These are phyloP conservation scores for Mormoops blainvillei DNA, from an alignment of 2,113 vertebrate genomes.

Conservation along the genomic window DNA sequence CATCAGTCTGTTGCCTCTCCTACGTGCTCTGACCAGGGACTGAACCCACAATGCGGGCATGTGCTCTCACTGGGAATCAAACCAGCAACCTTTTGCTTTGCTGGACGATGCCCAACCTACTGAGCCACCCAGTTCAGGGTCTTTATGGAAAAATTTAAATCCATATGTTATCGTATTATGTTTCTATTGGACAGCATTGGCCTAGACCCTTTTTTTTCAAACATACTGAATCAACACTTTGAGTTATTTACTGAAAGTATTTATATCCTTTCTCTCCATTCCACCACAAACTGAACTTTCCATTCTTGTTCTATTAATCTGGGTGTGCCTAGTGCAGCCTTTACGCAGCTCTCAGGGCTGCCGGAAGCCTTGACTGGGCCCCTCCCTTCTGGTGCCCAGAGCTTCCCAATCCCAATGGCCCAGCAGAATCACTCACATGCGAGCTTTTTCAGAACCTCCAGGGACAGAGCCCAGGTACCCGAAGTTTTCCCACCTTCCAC, in stretches of 20 bases:
- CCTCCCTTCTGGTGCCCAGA: no score
- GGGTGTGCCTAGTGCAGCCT: background rate
- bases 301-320: background rate
- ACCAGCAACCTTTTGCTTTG: no score
- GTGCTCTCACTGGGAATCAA: no score
- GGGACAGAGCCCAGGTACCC: background rate
- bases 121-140: no score
- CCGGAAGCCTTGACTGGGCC: background rate
- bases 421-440: background rate
- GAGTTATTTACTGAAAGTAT: background rate
- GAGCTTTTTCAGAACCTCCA: background rate
- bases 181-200: background rate
- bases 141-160: background rate
- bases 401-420: background rate
- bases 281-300: background rate
- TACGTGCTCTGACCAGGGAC: no score
- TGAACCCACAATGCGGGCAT: no score
- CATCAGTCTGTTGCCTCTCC: no score
- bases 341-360: background rate
- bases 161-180: background rate
- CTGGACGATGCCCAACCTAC: no score
- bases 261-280: background rate
- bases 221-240: background rate
- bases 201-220: background rate
- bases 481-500: background rate